phyloP scores from a whole-genome alignment of 1,140 invertebrate species.

The Harlomillsia oculata region DNA sequence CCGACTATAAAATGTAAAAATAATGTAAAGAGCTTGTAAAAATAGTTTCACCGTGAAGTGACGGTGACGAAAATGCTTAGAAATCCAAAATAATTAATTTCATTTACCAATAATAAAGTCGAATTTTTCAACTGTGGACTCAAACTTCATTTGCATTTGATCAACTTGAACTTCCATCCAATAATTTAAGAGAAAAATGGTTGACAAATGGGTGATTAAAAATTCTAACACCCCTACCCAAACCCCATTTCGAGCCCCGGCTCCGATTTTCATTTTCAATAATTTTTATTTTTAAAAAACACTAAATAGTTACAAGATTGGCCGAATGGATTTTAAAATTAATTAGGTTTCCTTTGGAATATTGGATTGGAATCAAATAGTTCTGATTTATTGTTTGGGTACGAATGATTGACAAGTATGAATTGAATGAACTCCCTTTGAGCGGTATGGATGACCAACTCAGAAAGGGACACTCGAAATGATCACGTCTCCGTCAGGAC shows the following conservation, averaged over 20 bases:
- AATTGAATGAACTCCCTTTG: neutral
- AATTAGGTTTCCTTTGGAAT: neutral
- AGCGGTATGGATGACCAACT: neutral
- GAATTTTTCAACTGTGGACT: conserved; percentile 3
- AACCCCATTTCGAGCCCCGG: neutral
- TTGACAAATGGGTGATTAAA: conserved; percentile 17
- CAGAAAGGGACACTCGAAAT: too few relatives aligned
- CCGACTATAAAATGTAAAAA: conserved; percentile 49
- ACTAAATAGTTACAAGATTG: conserved; percentile 4
- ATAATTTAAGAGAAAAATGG: conserved; percentile 21
- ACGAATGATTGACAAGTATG: neutral
- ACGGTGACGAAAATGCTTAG: neutral
- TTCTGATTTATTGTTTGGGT: neutral
- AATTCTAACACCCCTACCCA: conserved; percentile 18
- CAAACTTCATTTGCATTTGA: conserved; percentile 16
- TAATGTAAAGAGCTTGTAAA: neutral
- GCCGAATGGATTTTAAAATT: neutral
- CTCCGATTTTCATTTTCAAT: conserved; percentile 14
- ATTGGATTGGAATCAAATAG: neutral
- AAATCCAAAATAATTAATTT: neutral
- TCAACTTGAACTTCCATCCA: conserved; percentile 26
- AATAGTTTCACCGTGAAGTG: neutral
- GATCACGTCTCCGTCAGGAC: too few relatives aligned
- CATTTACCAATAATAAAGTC: conserved; percentile 28
- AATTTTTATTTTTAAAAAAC: conserved; percentile 1